phyloP scores from a whole-genome alignment of 2,113 vertebrate species.

The human (Homo sapiens) region DNA sequence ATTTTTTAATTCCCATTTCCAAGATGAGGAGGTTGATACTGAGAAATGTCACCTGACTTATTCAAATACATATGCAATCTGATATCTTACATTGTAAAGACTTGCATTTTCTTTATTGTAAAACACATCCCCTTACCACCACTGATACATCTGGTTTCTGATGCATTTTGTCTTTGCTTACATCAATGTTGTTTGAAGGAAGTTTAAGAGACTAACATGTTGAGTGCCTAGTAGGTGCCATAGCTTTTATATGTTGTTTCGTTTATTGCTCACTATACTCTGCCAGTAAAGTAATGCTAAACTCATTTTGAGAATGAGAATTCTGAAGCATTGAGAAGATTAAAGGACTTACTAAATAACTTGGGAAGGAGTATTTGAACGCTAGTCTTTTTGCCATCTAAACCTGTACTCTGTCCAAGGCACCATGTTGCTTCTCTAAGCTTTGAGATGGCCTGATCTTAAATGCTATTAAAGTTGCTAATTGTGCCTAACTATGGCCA shows the following conservation, averaged over 20 bases:
- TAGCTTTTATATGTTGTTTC: neutral
- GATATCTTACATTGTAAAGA: neutral
- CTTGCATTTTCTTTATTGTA: neutral
- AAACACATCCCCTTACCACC: neutral
- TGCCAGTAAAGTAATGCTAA: neutral
- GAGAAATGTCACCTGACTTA: neutral
- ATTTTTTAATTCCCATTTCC: conserved; percentile 5
- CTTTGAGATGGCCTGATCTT: neutral
- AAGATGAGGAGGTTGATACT: neutral
- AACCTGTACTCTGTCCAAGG: neutral
- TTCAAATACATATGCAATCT: neutral
- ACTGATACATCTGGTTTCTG: neutral
- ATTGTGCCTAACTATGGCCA: neutral
- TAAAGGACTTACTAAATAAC: neutral
- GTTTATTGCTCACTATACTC: neutral
- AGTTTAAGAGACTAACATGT: neutral
- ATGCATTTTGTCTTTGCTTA: conserved; percentile 27
- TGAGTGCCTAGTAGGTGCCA: neutral
- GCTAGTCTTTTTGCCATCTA: neutral
- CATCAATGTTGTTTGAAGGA: neutral
- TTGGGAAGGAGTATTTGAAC: neutral
- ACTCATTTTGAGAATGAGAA: neutral
- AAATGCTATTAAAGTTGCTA: conserved; percentile 2
- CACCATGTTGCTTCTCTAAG: neutral
- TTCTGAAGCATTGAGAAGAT: neutral